These are phyloP conservation scores for Arrhamphus sclerolepis DNA, from an alignment of 2,797 vertebrate genomes.

Conservation along the genomic window DNA sequence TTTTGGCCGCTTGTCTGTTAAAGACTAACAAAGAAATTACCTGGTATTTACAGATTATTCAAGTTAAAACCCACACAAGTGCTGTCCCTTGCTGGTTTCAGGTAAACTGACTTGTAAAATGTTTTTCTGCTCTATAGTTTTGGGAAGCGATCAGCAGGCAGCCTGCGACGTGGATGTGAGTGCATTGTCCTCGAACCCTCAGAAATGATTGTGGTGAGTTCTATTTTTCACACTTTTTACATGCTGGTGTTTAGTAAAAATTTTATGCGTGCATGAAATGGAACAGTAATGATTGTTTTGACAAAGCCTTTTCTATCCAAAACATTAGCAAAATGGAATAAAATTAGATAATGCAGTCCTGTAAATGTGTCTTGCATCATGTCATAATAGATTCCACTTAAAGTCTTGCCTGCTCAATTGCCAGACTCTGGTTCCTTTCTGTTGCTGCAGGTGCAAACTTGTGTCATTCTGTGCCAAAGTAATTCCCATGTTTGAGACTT, in stretches of 20 bases:
- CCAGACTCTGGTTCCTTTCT: not conserved
- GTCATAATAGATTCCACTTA: conserved; percentile 8
- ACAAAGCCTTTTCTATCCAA: not conserved
- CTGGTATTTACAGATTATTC: not conserved
- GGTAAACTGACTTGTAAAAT: not conserved
- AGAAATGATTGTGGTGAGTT: conserved; percentile 99
- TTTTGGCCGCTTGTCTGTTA: not conserved
- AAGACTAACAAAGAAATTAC: not conserved
- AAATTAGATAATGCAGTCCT: too few relatives aligned
- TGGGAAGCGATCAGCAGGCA: conserved; percentile 95
- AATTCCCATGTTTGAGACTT: too few relatives aligned
- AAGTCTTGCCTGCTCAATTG: not conserved
- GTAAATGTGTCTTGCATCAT: not conserved
- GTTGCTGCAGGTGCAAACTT: not conserved
- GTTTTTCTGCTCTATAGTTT: conserved; percentile 79
- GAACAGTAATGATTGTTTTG: too few relatives aligned
- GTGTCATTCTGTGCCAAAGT: not conserved
- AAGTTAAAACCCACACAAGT: not conserved
- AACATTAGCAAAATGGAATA: not conserved
- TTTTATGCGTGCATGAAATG: not conserved
- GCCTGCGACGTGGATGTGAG: conserved; percentile 95
- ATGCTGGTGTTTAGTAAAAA: not conserved
- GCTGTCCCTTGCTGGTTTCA: fast-evolving
- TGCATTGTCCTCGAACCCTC: conserved; percentile 98
- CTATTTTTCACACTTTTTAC: conserved; percentile 14